A percentile compares a stretch with the other conserved stretches of the same genome.
Evolutionary conservation across 2,797 vertebrate species (phyloP).

Genomic region (Rhinogobio ventralis): DNA sequence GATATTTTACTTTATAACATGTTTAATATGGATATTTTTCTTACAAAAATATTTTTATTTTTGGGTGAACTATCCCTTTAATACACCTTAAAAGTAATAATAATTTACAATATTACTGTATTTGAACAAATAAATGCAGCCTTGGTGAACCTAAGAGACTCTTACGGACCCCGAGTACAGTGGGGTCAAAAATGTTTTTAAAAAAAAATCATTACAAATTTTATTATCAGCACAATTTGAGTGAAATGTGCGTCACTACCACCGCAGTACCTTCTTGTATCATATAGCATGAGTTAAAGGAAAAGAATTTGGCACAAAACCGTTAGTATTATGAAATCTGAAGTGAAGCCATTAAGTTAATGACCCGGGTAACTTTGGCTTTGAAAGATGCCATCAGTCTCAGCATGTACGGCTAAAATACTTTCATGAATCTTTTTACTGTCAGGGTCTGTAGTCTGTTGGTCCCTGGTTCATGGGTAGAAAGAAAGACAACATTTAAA

Average conservation of each 20-base stretch:
- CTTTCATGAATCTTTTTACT: background rate
- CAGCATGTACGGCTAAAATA: constrained; percentile 33
- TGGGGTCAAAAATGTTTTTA: background rate
- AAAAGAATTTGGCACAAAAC: constrained; percentile 11
- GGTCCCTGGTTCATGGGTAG: background rate
- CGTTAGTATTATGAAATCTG: constrained; percentile 24
- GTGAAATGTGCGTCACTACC: background rate
- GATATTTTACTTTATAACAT: too few species aligned
- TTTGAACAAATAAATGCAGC: background rate
- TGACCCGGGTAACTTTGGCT: constrained; percentile 43
- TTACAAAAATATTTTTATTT: too few species aligned
- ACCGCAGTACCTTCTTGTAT: background rate
- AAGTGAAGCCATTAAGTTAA: constrained; percentile 53
- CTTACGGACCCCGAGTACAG: background rate
- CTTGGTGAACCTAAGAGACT: background rate
- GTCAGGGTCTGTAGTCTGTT: background rate
- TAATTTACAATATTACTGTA: background rate
- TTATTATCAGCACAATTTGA: background rate
- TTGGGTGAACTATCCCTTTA: too few species aligned
- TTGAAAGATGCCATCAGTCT: constrained; percentile 42
- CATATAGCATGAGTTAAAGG: constrained; percentile 13
- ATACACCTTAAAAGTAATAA: too few species aligned
- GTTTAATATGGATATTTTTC: too few species aligned
- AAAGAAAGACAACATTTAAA: background rate
- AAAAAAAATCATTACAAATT: background rate